Base-by-base conservation (phyloP, 30 jellyfish, hydroid and myxozoan species). In the Hydractinia symbiolongicarpus region DNA sequence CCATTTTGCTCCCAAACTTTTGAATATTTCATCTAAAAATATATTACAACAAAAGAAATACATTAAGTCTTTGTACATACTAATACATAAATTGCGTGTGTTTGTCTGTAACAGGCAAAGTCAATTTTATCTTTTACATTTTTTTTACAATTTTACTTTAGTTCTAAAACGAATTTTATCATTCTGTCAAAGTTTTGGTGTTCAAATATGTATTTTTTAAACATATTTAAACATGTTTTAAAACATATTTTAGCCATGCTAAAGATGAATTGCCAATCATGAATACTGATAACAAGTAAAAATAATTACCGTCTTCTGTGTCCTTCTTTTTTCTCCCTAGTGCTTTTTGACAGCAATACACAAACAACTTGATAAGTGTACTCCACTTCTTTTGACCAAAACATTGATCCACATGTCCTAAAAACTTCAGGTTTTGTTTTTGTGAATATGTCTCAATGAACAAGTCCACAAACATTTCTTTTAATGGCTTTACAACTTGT, bases 341-440 rank as follows among this genome's bases (percentile, higher is more conserved):
- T 9, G 98, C 98, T 5, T 90, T 83, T 40, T 78, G 67, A 71
- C 61, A 78, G 52, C 95, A 85, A 64, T 91, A 96, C 11, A 30
- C 73, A 95, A 91, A 86, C 79, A 91, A 64, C 54, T 83, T 86
- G 57, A 91, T 55, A 66, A 91, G 61, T 14, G 80, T 67, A 0
- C 82, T 79, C 98, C 98, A 91, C 62, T 86, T 82, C 79, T 77
- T 76, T 77, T 86, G 88, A 7, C 81, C 92, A 77, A 73, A 81
- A 61, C 96, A 86, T 67, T 82, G 89, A 67, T 91, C 86, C 30
- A 91, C 67, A 64, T 91, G 98, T 40, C 93, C 93, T 15, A 91
- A 66, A 83, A 91, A 91, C 79, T 91, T 91, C 66, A 83, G 69
- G 76, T 91, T 91, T 81, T 91, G 94, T 53, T 91, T 87, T 75